Percentiles rank a stretch among this genome's conserved stretches.
Conservation (phyloP, 2,888 invertebrate species). For the Caenorhabditis becei region DNA sequence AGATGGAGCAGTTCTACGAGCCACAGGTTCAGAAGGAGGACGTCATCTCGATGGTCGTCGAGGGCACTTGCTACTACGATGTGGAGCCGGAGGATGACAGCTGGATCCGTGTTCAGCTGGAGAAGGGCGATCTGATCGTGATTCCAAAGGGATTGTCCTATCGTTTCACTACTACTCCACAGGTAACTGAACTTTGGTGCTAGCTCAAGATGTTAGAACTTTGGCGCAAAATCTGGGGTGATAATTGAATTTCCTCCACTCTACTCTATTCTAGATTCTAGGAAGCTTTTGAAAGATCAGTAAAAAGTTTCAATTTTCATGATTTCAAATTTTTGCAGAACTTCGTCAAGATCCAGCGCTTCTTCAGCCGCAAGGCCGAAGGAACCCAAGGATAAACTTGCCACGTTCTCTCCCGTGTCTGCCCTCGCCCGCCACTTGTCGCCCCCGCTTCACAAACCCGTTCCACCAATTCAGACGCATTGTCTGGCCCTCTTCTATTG, state of each 20-base stretch:
- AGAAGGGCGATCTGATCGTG: conserved; percentile 77
- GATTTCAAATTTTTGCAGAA: conserved; percentile 69
- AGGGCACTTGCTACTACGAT: conserved; percentile 77
- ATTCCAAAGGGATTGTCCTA: conserved; percentile 76
- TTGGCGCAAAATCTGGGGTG: too few species aligned
- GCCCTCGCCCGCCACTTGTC: not conserved
- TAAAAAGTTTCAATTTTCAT: not conserved
- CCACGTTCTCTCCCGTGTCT: not conserved
- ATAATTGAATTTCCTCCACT: too few species aligned
- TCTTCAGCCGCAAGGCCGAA: conserved; percentile 71
- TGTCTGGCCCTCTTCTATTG: conserved; percentile 1
- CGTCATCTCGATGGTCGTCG: conserved; percentile 74
- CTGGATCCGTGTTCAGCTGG: conserved; percentile 77
- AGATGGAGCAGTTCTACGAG: conserved; percentile 78
- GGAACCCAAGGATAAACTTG: conserved; percentile 64
- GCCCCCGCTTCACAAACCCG: conserved; percentile 7
- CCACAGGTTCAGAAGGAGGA: conserved; percentile 74
- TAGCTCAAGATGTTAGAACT: not conserved
- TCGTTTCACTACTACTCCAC: conserved; percentile 77
- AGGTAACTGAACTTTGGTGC: conserved; percentile 54
- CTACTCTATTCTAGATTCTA: not conserved
- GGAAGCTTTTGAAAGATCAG: not conserved
- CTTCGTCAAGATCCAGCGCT: conserved; percentile 77
- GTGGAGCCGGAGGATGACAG: conserved; percentile 77
- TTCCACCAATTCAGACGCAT: conserved; percentile 31